These are phyloP conservation scores for Macrophya alboannulata DNA, from an alignment of 2,888 invertebrate genomes.

Conservation along the genomic window DNA sequence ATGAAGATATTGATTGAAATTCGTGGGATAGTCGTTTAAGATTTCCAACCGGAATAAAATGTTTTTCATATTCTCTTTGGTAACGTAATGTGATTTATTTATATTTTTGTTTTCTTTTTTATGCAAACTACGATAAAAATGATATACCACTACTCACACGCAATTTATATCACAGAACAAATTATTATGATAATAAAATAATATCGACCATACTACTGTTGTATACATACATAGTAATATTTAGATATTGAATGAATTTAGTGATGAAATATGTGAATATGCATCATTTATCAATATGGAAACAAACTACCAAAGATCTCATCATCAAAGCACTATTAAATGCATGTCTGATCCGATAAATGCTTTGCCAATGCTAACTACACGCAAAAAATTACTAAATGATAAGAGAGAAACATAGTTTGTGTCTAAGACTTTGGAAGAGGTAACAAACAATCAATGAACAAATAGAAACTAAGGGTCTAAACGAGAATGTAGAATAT, in stretches of 20 bases:
- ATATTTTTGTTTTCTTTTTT: not conserved
- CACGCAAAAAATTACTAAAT: not conserved
- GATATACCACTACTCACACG: constrained; percentile 49
- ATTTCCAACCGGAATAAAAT: not conserved
- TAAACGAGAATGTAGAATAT: not conserved
- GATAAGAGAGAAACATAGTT: not conserved
- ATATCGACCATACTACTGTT: not conserved
- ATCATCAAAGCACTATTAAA: constrained; percentile 5
- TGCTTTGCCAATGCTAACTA: constrained; percentile 1
- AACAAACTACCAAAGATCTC: not conserved
- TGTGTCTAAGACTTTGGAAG: not conserved
- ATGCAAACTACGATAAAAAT: constrained; percentile 35
- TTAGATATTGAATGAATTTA: not conserved
- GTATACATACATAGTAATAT: not conserved
- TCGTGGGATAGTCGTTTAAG: not conserved
- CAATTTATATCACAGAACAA: constrained; percentile 35
- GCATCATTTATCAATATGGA: constrained; percentile 18
- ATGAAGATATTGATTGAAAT: not conserved
- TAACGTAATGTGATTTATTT: not conserved
- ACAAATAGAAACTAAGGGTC: not conserved
- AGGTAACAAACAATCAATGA: not conserved
- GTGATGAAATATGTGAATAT: constrained; percentile 11
- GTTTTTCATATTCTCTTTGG: not conserved
- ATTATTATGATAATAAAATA: constrained; percentile 30
- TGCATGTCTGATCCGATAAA: not conserved